Evolutionary conservation across 2,888 invertebrate species (phyloP).

Genomic region (Trilocha varians): DNA sequence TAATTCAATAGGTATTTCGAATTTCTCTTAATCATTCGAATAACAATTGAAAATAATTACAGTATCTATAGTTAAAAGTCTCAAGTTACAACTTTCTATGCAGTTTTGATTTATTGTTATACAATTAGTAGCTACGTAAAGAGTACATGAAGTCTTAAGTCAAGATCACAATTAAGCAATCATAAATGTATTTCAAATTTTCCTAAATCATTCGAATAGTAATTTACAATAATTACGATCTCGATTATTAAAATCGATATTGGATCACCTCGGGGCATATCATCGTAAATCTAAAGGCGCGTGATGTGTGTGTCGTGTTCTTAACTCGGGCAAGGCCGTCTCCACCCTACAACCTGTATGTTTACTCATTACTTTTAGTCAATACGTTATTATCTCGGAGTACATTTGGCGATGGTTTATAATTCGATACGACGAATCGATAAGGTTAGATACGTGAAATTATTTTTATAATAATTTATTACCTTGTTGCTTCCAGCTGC

Average conservation of each 20-base stretch:
- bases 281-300: conserved; percentile 35
- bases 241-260: neutral
- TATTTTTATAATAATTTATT: neutral
- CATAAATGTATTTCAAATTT: neutral
- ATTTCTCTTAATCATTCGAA: neutral
- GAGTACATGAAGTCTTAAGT: no score
- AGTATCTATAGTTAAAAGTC: no score
- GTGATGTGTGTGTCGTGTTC: conserved; percentile 36
- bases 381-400: neutral
- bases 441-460: neutral
- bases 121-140: no score
- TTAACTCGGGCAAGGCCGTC: conserved; percentile 50
- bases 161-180: neutral
- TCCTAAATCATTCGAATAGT: neutral
- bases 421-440: neutral
- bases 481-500: no score
- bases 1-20: neutral
- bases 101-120: no score
- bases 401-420: neutral
- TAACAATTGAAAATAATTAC: no score
- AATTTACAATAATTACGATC: neutral
- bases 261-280: conserved; percentile 22
- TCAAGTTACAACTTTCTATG: no score
- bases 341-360: conserved; percentile 33
- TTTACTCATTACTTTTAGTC: conserved; percentile 13